These are phyloP conservation scores for Lepidocyrtinus sp. DNA, from an alignment of 2,888 invertebrate genomes.

Conservation along the genomic window DNA sequence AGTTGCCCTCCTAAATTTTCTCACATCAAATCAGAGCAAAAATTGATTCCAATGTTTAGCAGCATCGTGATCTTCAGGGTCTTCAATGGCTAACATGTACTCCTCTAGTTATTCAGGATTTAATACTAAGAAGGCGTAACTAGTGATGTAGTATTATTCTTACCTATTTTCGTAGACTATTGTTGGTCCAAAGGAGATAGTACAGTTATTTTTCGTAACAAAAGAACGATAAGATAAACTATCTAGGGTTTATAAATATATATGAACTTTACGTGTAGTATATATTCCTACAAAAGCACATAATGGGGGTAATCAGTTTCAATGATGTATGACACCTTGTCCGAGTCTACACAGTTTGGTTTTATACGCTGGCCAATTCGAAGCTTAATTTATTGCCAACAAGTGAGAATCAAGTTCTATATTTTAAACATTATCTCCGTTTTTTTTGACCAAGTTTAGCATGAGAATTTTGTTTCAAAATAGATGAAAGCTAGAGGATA, in stretches of 20 bases:
- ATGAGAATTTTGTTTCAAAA: background rate
- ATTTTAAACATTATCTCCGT: no score
- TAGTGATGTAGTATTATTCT: conserved; percentile 27
- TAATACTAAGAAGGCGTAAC: background rate
- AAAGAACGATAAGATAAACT: conserved; percentile 8
- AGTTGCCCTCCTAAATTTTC: conserved; percentile 50
- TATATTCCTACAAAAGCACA: background rate
- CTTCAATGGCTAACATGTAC: conserved; percentile 38
- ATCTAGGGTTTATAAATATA: background rate
- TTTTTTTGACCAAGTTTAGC: no score
- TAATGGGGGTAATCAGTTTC: conserved; percentile 6
- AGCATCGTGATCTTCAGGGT: conserved; percentile 45
- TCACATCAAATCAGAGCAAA: conserved; percentile 26
- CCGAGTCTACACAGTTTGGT: no score
- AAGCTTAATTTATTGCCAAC: no score
- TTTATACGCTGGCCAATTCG: no score
- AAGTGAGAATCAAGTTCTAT: no score
- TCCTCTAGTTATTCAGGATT: background rate
- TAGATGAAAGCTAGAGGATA: background rate
- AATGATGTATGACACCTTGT: conserved; percentile 53
- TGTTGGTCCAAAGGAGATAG: background rate
- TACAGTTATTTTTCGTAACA: conserved; percentile 42
- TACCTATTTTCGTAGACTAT: conserved; percentile 21
- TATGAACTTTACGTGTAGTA: background rate
- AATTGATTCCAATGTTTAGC: background rate